phyloP scores from a whole-genome alignment of 2,888 invertebrate genomes.

The Acronicta aceris region DNA sequence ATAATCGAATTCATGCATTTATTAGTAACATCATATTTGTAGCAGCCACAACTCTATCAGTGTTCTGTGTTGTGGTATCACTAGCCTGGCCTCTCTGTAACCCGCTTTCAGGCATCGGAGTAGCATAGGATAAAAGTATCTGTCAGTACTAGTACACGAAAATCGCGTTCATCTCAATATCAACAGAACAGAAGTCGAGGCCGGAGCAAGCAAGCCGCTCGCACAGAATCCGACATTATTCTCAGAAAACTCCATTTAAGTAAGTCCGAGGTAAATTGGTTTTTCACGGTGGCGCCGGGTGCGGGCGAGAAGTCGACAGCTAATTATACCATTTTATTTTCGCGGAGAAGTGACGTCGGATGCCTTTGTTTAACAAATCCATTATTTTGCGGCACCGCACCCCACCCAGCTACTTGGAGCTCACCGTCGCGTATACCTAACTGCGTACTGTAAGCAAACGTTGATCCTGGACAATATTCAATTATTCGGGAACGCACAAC shows the following conservation, averaged over 20 bases:
- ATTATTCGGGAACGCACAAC: not conserved
- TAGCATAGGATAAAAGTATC: too few relatives aligned
- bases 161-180: not conserved
- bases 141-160: too few relatives aligned
- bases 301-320: conserved; percentile 34
- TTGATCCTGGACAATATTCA: not conserved
- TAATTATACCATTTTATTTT: conserved; percentile 52
- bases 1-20: too few relatives aligned
- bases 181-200: not conserved
- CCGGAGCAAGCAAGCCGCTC: not conserved
- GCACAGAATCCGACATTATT: conserved; percentile 15
- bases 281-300: conserved; percentile 35
- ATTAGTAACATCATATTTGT: too few relatives aligned
- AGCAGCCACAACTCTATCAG: too few relatives aligned
- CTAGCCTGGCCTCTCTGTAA: too few relatives aligned
- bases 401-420: not conserved
- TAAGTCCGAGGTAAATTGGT: conserved; percentile 55
- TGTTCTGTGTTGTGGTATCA: too few relatives aligned
- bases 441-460: not conserved
- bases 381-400: conserved; percentile 19
- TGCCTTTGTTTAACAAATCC: conserved; percentile 37
- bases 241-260: conserved; percentile 40
- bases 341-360: conserved; percentile 17
- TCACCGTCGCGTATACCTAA: conserved; percentile 1
- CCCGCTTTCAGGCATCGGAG: too few relatives aligned